Evolutionary conservation across 2,888 invertebrate genomes (phyloP), one percentile per base, ranked within the genome.

Genomic region (Scrobipalpa atriplicella): DNA sequence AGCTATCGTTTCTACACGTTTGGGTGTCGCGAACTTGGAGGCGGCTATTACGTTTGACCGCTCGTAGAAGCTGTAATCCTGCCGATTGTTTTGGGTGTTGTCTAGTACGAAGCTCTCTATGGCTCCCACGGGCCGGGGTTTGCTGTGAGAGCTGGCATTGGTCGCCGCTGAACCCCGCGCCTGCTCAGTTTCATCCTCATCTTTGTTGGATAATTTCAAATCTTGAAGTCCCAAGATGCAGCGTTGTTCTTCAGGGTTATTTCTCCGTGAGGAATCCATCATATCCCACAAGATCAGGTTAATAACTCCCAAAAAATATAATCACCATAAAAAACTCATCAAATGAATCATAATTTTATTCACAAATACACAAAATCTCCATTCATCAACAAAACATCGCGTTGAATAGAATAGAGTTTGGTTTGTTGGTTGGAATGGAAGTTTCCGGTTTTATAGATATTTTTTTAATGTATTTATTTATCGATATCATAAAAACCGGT

Each of bases 1-100:
- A 67, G 93, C 93, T 70, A 95, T 93, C 64, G 94, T 94, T 79
- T 96, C 95, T 9, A 96, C 94, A 72, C 95, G 93, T 81, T 96
- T 96, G 64, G 96, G 96, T 47, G 96, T 95, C 56, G 96, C 95
- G 81, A 95, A 97, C 82, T 96, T 96, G 10, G 96, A 95, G 62
- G 96, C 95, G 19, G 95, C 95, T 75, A 96, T 96, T 67, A 96
- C 95, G 78, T 95, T 96, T 68, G 95, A 95, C 66, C 96, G 93
- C 79, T 96, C 96, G 72, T 93, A 93, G 76, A 92, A 91, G 76
- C 91, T 92, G 72, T 93, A 93, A 82, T 93, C 93, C 73, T 90
- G 91, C 47, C 90, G 87, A 78, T 84, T 86, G 71, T 79, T 82
- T 71, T 86, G 87, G 69, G 93, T 88, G 77, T 90, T 93, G 70